These are phyloP conservation scores for Zonotrichia leucophrys DNA, from an alignment of 2,113 vertebrate species.

Conservation along the genomic window DNA sequence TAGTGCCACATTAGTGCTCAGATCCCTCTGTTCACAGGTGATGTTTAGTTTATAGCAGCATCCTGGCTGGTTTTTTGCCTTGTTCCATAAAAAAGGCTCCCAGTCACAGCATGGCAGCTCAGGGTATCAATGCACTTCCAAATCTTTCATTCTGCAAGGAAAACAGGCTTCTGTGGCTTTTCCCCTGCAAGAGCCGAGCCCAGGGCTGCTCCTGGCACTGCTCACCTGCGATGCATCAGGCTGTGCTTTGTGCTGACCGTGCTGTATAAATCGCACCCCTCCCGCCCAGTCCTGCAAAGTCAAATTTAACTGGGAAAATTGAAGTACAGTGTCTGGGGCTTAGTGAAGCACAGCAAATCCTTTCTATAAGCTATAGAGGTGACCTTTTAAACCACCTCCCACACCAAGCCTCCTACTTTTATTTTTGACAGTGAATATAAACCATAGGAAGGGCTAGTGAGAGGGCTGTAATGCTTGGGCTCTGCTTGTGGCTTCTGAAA, in stretches of 20 bases:
- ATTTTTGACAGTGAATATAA: slow-evolving; percentile 9
- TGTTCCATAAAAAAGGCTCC: background rate
- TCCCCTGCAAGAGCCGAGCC: background rate
- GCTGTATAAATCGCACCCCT: background rate
- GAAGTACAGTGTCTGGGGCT: slow-evolving; percentile 14
- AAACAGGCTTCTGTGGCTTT: background rate
- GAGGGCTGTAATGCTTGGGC: background rate
- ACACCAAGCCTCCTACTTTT: background rate
- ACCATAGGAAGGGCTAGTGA: background rate
- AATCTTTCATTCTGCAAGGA: background rate
- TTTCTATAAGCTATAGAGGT: slow-evolving; percentile 10
- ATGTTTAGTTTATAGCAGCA: background rate
- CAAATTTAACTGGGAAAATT: background rate
- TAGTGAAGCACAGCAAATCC: slow-evolving; percentile 28
- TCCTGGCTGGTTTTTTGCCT: background rate
- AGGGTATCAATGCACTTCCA: background rate
- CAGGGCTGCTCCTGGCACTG: background rate
- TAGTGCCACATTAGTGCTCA: background rate
- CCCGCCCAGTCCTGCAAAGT: background rate
- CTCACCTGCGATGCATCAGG: background rate
- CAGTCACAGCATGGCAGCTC: background rate
- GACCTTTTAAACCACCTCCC: slow-evolving; percentile 11
- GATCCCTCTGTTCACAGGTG: background rate
- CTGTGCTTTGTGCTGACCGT: background rate
- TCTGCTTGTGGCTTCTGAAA: background rate